Base-by-base conservation (phyloP, 2,113 vertebrate genomes). In the Chamaea fasciata region DNA sequence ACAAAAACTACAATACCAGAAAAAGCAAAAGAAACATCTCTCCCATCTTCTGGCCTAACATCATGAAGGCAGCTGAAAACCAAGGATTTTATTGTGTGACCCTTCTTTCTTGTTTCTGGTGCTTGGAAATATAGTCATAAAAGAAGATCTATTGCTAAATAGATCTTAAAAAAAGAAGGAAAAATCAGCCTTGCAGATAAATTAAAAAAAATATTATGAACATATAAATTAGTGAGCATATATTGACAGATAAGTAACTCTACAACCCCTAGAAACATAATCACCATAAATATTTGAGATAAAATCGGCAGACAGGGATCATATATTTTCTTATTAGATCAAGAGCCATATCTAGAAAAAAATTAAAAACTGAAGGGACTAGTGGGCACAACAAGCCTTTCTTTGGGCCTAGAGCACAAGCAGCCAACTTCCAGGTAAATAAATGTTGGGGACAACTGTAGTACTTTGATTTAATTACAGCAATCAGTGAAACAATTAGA, bases 161-260 rank as follows among this genome's bases (percentile, higher is more conserved):
- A 49, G 60, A 75, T 67, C 42, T 75, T 42, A 50, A 57, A 83
- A 50, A 18, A 30, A 90, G 50, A 50, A 30, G 39, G 18, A 89
- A 77, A 89, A 81, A 65, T 0, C 39, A 73, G 44, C 21, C 50
- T 81, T 92, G 33, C 33, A 77, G 50, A 42, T 70, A 94, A 92
- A 93, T 83, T 13, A 70, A 88, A 68, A 68, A 79, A 86, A 67
- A 79, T 27, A 76, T 69, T 49, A 63, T 55, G 55, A 83, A 85
- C 23, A 70, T 74, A 94, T 83, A 86, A 89, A 94, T 94, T 81
- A 67, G 35, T 44, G 64, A 80, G 35, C 21, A 90, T 55, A 47
- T 97, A 93, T 86, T 81, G 92, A 86, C 64, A 93, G 64, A 74
- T 77, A 92, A 83, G n/a, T 95, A 94, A 89, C 76, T 94, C 55